Evolutionary conservation across 2,113 vertebrate genomes (phyloP), one percentile per base, ranked within the genome.

Genomic region (Toxostoma redivivum): DNA sequence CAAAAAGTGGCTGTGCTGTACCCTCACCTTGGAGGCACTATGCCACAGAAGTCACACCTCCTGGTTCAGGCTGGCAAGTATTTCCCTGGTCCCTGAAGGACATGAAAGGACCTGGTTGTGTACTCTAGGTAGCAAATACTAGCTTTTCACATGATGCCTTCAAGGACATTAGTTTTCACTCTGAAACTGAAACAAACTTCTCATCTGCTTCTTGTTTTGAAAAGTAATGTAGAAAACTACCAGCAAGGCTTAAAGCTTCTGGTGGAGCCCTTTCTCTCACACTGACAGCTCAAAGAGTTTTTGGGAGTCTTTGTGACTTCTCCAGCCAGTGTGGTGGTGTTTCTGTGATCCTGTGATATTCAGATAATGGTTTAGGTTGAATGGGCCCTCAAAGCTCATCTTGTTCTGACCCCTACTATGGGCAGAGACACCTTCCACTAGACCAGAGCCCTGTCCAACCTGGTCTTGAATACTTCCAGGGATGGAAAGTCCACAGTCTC

Each of bases 1-100:
- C 1, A 1, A 8, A 22, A 56, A 25, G 56, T 12, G 7, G 11
- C 31, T 47, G 31, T 72, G 65, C 42, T 40, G 3, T 40, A 18
- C 10, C 44, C 42, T 1, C 1, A 12, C 47, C 33, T 58, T 53
- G 30, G 47, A 69, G n/a, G 22, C 1, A 1, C 37, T 31, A 9
- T 1, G 1, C 64, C 30, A 42, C 0, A 3, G 33, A 58, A 77
- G 25, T 86, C 0, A 0, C 2, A 0, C 50, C 8, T 86, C 61
- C 56, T 1, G 0, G 5, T 21, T 85, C 51, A 62, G 80, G 12
- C 57, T 90, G 56, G 42, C 51, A 45, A 16, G 4, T 21, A 27
- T 51, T 51, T 51, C 50, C 50, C 15, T 51, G 50, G 50, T 25
- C 50, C 24, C 50, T 51, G 0, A 35, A 44, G 45, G 62, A 72